Evolutionary conservation across 2,797 vertebrate genomes (phyloP), one percentile per base, ranked within the genome.

Genomic region (Malacoraja senta): DNA sequence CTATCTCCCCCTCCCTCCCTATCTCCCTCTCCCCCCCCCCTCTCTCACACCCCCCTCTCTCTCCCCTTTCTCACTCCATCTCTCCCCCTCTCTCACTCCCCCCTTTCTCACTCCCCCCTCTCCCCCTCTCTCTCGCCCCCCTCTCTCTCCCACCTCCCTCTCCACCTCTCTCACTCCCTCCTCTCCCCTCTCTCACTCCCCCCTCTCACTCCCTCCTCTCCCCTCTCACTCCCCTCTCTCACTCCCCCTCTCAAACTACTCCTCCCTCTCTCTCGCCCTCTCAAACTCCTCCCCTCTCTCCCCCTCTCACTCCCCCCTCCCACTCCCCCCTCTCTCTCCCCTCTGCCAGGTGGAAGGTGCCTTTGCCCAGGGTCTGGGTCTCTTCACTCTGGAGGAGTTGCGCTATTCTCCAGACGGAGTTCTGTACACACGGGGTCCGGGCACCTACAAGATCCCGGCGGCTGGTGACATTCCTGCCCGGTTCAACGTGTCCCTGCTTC

Each of bases 371-470:
- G 99, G 98, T 53, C 94, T 99, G 79, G 98, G 98, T 61, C 97
- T 99, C 93, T 99, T 98, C 95, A 98, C 98, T 8, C 94, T 99
- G 95, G 99, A 99, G 95, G 97, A 99, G 95, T 95, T 99, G 2
- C 97, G 97, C 35, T 99, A 98, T 79, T 99, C 98, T 0, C 97
- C 98, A 0, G 94, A 96, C 3, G 99, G 99, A 0, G 96, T 96
- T 93, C 95, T 99, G 93, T 97, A 98, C 78, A 99, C 98, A 0
- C 97, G 98, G 0, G 98, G 98, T 44, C 99, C 99, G 1, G 97
- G 98, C 17, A 97, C 97, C 94, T 99, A 99, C 94, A 99, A 99
- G 96, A 99, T 99, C 93, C 99, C 98, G 0, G 97, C 97, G 0
- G 98, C 98, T 0, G 98, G 98, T 0, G 98, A 98, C 96, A 98